phyloP scores from a whole-genome alignment of 2,888 invertebrate genomes.

The Philaethria dido region DNA sequence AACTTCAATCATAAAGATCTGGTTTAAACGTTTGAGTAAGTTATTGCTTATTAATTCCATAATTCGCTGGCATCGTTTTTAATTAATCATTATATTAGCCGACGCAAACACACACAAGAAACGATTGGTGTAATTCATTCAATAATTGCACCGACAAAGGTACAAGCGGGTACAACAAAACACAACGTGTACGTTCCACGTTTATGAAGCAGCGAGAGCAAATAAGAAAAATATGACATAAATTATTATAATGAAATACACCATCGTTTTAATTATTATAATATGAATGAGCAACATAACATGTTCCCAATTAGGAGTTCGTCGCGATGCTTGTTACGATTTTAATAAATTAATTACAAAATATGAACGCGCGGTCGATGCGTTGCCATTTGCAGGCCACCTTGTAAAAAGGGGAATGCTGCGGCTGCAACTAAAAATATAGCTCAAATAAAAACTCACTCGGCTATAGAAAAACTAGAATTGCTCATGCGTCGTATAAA shows the following conservation, averaged over 20 bases:
- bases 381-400: slow-evolving; percentile 18
- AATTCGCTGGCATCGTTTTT: slow-evolving; percentile 18
- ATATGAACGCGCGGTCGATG: slow-evolving; percentile 23
- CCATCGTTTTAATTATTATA: slow-evolving; percentile 58
- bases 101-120: slow-evolving; percentile 9
- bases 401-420: slow-evolving; percentile 65
- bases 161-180: slow-evolving; percentile 54
- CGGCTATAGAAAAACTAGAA: slow-evolving; percentile 67
- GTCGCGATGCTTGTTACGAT: slow-evolving; percentile 47
- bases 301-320: slow-evolving; percentile 60
- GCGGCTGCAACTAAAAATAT: slow-evolving; percentile 63
- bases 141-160: slow-evolving; percentile 43
- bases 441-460: slow-evolving; percentile 55
- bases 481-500: slow-evolving; percentile 72
- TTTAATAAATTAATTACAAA: slow-evolving; percentile 69
- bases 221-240: slow-evolving; percentile 65
- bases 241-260: slow-evolving; percentile 60
- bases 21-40: slow-evolving; percentile 24
- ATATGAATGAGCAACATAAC: slow-evolving; percentile 59
- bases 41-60: slow-evolving; percentile 33
- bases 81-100: slow-evolving; percentile 34
- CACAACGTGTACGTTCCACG: slow-evolving; percentile 44
- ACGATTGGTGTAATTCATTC: slow-evolving; percentile 38
- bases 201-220: slow-evolving; percentile 56
- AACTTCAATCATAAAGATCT: slow-evolving; percentile 12